Percentiles rank a stretch among this genome's conserved stretches.
Conservation (phyloP, 2,888 invertebrate genomes). For the Calameuta idolon region DNA sequence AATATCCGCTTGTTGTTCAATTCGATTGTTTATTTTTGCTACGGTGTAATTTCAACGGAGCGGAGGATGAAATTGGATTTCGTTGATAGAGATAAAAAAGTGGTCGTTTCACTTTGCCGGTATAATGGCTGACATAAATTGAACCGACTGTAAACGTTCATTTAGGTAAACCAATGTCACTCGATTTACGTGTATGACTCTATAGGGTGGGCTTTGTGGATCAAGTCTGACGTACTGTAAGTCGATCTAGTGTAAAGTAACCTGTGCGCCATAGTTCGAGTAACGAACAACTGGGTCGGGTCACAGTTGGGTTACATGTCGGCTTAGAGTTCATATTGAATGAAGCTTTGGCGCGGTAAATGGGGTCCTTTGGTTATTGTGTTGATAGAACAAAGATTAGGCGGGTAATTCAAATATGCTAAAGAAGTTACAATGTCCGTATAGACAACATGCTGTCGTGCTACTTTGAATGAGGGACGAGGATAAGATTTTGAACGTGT, state of each 20-base stretch:
- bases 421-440: neutral
- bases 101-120: neutral
- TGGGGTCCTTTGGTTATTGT: neutral
- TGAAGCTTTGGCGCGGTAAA: neutral
- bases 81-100: neutral
- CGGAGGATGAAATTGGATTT: neutral
- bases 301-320: neutral
- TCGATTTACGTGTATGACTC: neutral
- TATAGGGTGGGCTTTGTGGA: neutral
- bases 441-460: neutral
- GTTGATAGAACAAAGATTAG: neutral
- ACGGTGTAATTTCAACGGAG: neutral
- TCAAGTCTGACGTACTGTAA: neutral
- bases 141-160: neutral
- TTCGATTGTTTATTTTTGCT: neutral
- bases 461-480: neutral
- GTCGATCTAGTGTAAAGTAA: neutral
- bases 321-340: neutral
- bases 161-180: neutral
- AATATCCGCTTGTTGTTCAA: neutral
- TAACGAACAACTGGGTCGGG: neutral
- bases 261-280: neutral
- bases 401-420: neutral
- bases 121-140: neutral
- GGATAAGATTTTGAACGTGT: neutral